Percentiles rank a stretch among this genome's conserved stretches.
phyloP scores from a whole-genome alignment of 2,888 invertebrate species.

The Philopedon plagiatum region DNA sequence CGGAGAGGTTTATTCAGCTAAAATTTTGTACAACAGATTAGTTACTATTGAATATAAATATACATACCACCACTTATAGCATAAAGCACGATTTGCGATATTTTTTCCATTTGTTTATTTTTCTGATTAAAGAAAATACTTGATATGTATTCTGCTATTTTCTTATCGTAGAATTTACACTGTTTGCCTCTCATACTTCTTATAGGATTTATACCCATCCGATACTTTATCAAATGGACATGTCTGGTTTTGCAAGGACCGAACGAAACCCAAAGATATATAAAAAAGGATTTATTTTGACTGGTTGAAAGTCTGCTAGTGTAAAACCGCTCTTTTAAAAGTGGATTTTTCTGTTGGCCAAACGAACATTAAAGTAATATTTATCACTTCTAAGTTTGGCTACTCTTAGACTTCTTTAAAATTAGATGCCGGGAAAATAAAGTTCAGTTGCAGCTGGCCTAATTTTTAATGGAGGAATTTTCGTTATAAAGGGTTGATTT shows the following conservation, averaged over 20 bases:
- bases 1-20: no score
- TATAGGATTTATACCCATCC: slow-evolving; percentile 2
- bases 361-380: not conserved
- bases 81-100: not conserved
- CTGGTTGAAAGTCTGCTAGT: not conserved
- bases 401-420: no score
- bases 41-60: no score
- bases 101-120: not conserved
- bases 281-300: slow-evolving; percentile 1
- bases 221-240: slow-evolving; percentile 1
- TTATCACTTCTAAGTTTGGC: not conserved
- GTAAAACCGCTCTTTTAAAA: not conserved
- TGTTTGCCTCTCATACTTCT: not conserved
- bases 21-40: no score
- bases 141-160: not conserved
- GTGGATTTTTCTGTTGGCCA: not conserved
- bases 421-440: no score
- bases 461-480: no score
- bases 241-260: not conserved
- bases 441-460: no score
- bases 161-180: not conserved
- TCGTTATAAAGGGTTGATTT: no score
- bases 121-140: not conserved
- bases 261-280: not conserved
- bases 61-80: no score